Conservation (phyloP, 2,888 invertebrate species). For the Microctonus brassicae region DNA sequence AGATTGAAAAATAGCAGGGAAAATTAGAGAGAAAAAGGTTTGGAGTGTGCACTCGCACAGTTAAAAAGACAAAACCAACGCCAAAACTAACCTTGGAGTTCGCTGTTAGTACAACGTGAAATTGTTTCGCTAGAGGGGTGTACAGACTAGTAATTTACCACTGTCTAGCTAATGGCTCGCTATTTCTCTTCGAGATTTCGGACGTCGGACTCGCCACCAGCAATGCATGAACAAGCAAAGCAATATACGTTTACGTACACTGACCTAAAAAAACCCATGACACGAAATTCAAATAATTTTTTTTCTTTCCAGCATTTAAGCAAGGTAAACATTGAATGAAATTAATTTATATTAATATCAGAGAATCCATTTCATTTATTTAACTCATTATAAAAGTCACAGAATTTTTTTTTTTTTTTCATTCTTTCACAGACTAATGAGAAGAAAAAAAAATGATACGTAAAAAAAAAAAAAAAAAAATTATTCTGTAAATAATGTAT, state of each 20-base stretch:
- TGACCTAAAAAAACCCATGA: too few relatives aligned
- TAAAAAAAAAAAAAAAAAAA: neutral
- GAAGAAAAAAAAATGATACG: neutral
- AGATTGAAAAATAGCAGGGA: slow-evolving; percentile 28
- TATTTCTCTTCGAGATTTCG: slow-evolving; percentile 31
- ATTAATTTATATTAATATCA: neutral
- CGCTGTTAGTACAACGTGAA: slow-evolving; percentile 24
- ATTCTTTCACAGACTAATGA: neutral
- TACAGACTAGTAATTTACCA: slow-evolving; percentile 31
- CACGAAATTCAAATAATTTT: neutral
- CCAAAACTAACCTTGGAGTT: neutral
- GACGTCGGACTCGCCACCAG: neutral
- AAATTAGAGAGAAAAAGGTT: neutral
- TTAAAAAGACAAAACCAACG: neutral
- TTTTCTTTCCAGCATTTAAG: neutral
- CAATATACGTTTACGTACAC: too few relatives aligned
- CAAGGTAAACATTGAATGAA: neutral
- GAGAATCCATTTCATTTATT: neutral
- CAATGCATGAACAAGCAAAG: neutral
- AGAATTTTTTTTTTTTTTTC: neutral
- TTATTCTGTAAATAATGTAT: neutral
- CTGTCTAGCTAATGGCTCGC: slow-evolving; percentile 28
- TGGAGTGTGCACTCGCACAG: neutral
- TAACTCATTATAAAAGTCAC: neutral
- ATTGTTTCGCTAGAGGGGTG: slow-evolving; percentile 33